Conservation (phyloP, 1,140 invertebrate genomes). For the Brachionus rubens region DNA sequence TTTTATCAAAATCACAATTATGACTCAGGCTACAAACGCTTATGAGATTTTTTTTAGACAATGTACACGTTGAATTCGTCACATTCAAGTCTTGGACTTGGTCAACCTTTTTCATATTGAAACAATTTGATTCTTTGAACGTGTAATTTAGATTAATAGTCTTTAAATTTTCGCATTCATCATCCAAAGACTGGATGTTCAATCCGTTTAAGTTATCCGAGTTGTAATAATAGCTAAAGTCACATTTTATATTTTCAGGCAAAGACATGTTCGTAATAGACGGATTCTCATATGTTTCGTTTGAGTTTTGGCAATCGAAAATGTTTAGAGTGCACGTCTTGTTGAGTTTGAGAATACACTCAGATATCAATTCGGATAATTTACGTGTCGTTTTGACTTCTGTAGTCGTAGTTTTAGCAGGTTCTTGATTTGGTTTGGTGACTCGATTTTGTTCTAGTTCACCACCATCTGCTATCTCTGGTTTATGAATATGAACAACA, state of each 20-base stretch:
- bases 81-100: not conserved
- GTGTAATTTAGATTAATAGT: not conserved
- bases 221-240: conserved; percentile 4
- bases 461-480: conserved; percentile 28
- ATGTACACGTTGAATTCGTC: not conserved
- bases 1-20: not conserved
- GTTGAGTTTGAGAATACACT: not conserved
- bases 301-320: not conserved
- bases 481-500: not conserved
- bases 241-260: not conserved
- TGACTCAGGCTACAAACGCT: not conserved
- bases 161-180: not conserved
- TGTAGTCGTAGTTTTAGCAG: not conserved
- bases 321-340: not conserved
- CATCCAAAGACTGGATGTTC: not conserved
- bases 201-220: not conserved
- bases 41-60: not conserved
- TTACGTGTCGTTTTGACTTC: not conserved
- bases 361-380: not conserved
- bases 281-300: not conserved
- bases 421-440: conserved; percentile 23
- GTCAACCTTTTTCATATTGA: not conserved
- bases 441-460: conserved; percentile 23
- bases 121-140: not conserved
- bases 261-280: not conserved